phyloP scores from a whole-genome alignment of 2,888 invertebrate genomes.

The Dolomedes plantarius region DNA sequence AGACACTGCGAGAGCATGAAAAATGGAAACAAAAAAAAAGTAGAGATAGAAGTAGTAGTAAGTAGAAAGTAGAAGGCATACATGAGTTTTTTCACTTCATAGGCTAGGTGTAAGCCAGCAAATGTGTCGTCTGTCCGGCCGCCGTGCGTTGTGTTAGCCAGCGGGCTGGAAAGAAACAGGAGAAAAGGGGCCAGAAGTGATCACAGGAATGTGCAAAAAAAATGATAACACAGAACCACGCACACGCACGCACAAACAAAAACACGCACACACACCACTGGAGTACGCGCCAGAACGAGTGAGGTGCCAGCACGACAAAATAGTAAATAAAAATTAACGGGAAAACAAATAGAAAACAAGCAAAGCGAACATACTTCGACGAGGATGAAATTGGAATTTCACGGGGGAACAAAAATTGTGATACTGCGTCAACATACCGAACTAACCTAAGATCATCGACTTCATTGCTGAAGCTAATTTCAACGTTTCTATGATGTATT shows the following conservation, averaged over 20 bases:
- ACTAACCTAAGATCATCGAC: no score
- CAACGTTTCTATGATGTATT: no score
- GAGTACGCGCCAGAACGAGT: conserved; percentile 29
- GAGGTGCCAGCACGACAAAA: conserved; percentile 69
- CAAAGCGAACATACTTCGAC: conserved; percentile 51
- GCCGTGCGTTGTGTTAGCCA: conserved; percentile 74
- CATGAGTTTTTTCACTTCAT: conserved; percentile 99
- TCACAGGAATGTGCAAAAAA: conserved; percentile 69
- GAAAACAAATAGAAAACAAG: conserved; percentile 42
- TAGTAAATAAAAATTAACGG: neutral
- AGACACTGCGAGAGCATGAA: conserved; percentile 33
- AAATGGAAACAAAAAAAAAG: neutral
- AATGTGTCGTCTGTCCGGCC: conserved; percentile 81
- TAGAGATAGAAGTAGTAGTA: conserved; percentile 29
- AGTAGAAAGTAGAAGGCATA: conserved; percentile 78
- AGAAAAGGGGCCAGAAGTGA: conserved; percentile 71
- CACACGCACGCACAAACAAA: conserved; percentile 48
- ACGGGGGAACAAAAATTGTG: conserved; percentile 9
- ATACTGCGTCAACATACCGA: neutral
- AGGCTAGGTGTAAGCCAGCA: conserved; percentile 99
- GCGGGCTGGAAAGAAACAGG: conserved; percentile 73
- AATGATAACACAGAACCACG: conserved; percentile 1
- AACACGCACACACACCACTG: conserved; percentile 38
- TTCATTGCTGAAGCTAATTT: no score
- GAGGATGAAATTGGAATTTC: conserved; percentile 56